Evolutionary conservation across 2,797 vertebrate species (phyloP).

Genomic region (Notolabrus celidotus): DNA sequence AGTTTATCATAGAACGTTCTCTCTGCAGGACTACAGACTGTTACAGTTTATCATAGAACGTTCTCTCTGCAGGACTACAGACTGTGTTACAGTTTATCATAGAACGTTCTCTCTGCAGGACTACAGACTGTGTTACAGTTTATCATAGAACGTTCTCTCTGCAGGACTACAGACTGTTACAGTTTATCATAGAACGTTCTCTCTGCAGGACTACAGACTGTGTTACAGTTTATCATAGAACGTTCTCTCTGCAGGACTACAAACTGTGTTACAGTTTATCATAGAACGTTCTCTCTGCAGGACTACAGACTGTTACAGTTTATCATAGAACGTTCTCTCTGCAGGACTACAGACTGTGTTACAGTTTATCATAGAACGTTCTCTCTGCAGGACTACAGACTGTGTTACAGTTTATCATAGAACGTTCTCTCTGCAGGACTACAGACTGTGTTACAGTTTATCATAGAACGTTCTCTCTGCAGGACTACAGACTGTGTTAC

Average conservation of each 20-base stretch:
- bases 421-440: slow-evolving; percentile 87
- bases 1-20: slow-evolving; percentile 38
- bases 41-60: slow-evolving; percentile 31
- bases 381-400: slow-evolving; percentile 90
- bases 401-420: no score
- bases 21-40: slow-evolving; percentile 90
- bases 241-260: slow-evolving; percentile 88
- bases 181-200: slow-evolving; percentile 38
- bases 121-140: slow-evolving; percentile 80
- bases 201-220: slow-evolving; percentile 90
- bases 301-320: slow-evolving; percentile 86
- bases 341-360: slow-evolving; percentile 90
- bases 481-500: slow-evolving; percentile 89
- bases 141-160: slow-evolving; percentile 42
- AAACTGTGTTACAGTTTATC: slow-evolving; percentile 21
- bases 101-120: slow-evolving; percentile 84
- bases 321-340: slow-evolving; percentile 42
- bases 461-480: slow-evolving; percentile 45
- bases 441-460: slow-evolving; percentile 71
- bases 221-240: slow-evolving; percentile 31
- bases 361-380: slow-evolving; percentile 33
- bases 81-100: no score
- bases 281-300: slow-evolving; percentile 75
- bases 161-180: slow-evolving; percentile 90
- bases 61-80: slow-evolving; percentile 90